These are phyloP conservation scores for Prorops nasuta DNA, from an alignment of 1,140 invertebrate genomes.

Conservation along the genomic window DNA sequence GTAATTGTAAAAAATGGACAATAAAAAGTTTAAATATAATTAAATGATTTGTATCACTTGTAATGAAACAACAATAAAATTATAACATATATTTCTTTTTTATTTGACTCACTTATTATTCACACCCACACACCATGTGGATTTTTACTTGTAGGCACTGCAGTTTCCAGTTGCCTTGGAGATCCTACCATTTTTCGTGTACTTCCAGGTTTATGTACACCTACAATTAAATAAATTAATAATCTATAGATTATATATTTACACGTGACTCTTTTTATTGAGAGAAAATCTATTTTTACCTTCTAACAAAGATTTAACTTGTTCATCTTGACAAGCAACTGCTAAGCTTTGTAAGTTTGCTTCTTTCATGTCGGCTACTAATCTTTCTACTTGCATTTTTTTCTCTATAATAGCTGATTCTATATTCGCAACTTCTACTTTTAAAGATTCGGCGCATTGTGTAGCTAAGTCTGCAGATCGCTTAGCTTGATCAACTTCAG, in stretches of 20 bases:
- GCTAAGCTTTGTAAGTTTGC: constrained; percentile 85
- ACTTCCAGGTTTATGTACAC: constrained; percentile 79
- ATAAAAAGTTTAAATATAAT: no score
- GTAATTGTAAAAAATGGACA: no score
- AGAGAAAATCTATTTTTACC: constrained; percentile 59
- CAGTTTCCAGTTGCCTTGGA: constrained; percentile 86
- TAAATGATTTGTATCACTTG: no score
- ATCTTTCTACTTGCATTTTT: constrained; percentile 78
- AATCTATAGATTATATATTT: constrained; percentile 12
- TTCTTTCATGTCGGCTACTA: constrained; percentile 88
- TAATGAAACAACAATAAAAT: no score
- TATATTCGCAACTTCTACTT: constrained; percentile 73
- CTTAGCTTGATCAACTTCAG: constrained; percentile 79
- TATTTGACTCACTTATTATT: no score
- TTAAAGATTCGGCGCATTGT: constrained; percentile 76
- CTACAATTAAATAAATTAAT: constrained; percentile 55
- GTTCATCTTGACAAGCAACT: constrained; percentile 75
- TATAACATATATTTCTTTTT: no score
- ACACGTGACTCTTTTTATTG: no score
- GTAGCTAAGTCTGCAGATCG: constrained; percentile 77
- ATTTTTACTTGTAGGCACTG: constrained; percentile 91
- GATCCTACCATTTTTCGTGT: constrained; percentile 87
- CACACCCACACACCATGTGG: constrained; percentile 95
- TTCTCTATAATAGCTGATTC: constrained; percentile 81
- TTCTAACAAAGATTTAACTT: constrained; percentile 77